Base-by-base conservation (phyloP, 35 echinoderm and acorn worm genomes). In the Strongylocentrotus purpuratus region DNA sequence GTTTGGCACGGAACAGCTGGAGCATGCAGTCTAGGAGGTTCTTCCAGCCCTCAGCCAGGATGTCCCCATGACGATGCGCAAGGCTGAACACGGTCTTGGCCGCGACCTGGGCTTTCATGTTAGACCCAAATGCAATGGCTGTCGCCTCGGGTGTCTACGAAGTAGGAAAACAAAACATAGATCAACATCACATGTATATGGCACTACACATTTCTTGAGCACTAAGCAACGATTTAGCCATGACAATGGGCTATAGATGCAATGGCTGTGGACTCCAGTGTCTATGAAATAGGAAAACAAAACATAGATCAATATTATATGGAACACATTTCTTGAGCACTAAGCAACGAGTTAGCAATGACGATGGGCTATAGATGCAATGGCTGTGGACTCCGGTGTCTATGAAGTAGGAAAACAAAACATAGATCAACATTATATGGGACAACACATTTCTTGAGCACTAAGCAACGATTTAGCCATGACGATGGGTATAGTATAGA, bases 11-110 rank as follows among this genome's bases (percentile, higher is more conserved):
- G 58, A 96, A 99, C 28, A 99, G 95, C 88, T 99, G 98, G 45
- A 99, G 94, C 98, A 99, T 97, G 58, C 98, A 99, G 86, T 99
- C 98, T 20, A 99, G 90, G 5, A 99, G 95, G 94, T 99, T 99
- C 95, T 99, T 99, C 98, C 98, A 99, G 9, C 98, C 98, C 35
- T 99, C 98, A 2, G 94, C 91, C 48, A 99, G 88, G 92, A 99
- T 99, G 92, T 99, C 98, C 1, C 97, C 98, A 95, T 99, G 98
- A 13, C 98, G 98, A 94, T 99, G 98, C 31, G 98, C 98, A 10
- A 99, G 61, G 92, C 97, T 96, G 94, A 99, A 99, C 85, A 99
- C 97, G 9, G 95, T 99, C 94, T 99, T 99, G 48, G 98, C 98
- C 6, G 98, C 98, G 5, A 99, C 95, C 48, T 99, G 98, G 28